phyloP scores from a whole-genome alignment of 2,113 vertebrate genomes.

The Poecilia latipinna region DNA sequence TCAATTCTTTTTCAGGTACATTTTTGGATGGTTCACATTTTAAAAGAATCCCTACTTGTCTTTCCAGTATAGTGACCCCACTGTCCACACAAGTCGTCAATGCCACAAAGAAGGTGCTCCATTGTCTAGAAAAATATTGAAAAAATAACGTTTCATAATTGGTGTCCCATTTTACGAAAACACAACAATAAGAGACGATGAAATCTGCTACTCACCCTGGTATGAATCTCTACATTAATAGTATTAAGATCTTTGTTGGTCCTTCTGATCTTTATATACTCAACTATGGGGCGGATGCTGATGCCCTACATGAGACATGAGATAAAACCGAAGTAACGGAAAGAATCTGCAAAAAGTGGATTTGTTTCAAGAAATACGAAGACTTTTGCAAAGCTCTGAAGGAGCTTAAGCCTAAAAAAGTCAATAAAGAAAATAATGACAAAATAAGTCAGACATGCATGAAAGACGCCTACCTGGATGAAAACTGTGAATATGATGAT shows the following conservation, averaged over 20 bases:
- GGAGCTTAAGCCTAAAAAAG: too few relatives aligned
- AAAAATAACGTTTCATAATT: too few relatives aligned
- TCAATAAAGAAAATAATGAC: neutral
- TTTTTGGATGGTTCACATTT: neutral
- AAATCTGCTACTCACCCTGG: conserved; percentile 77
- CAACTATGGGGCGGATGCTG: conserved; percentile 89
- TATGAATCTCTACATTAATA: conserved; percentile 90
- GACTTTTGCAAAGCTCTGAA: too few relatives aligned
- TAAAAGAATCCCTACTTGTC: conserved; percentile 83
- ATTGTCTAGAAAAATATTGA: conserved; percentile 80
- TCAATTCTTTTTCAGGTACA: too few relatives aligned
- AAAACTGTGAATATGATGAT: conserved; percentile 94
- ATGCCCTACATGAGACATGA: conserved; percentile 82
- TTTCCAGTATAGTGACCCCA: conserved; percentile 97
- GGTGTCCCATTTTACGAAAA: too few relatives aligned
- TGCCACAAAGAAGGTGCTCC: conserved; percentile 88
- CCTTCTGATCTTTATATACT: conserved; percentile 89
- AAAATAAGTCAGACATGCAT: neutral
- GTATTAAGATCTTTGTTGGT: conserved; percentile 87
- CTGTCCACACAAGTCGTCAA: conserved; percentile 95
- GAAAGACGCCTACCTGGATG: conserved; percentile 82
- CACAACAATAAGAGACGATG: neutral
- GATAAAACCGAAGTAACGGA: neutral
- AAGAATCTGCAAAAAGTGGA: neutral
- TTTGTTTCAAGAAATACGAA: too few relatives aligned